Percentiles rank a stretch among this genome's conserved stretches.
phyloP scores from a whole-genome alignment of 2,888 invertebrate genomes.

The Agriopis leucophaearia region DNA sequence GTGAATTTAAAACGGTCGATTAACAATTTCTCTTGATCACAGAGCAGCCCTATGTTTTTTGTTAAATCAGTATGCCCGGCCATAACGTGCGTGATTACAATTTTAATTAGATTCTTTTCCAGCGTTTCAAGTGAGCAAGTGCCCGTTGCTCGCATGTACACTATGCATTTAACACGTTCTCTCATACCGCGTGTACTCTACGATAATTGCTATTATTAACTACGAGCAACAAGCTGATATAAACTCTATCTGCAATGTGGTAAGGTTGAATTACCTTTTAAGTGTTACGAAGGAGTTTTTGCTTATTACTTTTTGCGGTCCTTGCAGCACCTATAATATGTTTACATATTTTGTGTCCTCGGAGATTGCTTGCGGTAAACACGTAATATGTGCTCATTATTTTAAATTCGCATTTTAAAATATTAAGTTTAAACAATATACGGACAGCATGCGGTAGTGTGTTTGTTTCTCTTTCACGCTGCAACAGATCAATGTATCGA shows the following conservation, averaged over 20 bases:
- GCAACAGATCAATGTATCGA: no score
- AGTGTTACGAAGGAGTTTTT: slow-evolving; percentile 41
- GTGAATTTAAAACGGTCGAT: slow-evolving; percentile 65
- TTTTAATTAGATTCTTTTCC: slow-evolving; percentile 62
- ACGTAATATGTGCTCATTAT: slow-evolving; percentile 15
- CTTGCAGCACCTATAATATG: slow-evolving; percentile 43
- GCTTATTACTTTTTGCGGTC: slow-evolving; percentile 50
- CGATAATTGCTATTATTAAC: slow-evolving; percentile 66
- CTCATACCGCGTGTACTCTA: slow-evolving; percentile 55
- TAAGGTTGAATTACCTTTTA: slow-evolving; percentile 42
- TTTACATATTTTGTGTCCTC: slow-evolving; percentile 48
- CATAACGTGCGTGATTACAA: slow-evolving; percentile 58
- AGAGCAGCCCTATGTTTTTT: slow-evolving; percentile 50
- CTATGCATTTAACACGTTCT: slow-evolving; percentile 64
- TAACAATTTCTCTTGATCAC: slow-evolving; percentile 58
- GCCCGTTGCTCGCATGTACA: slow-evolving; percentile 60
- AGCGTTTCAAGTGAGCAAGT: slow-evolving; percentile 46
- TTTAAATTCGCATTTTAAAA: neutral
- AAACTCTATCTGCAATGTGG: slow-evolving; percentile 43
- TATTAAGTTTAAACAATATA: neutral
- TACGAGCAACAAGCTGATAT: slow-evolving; percentile 42
- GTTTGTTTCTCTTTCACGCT: no score
- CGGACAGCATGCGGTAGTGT: no score
- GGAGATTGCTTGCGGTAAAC: slow-evolving; percentile 46
- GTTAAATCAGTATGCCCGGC: slow-evolving; percentile 51